Conservation (phyloP, 1,140 invertebrate species). For the Liolophura sinensis region DNA sequence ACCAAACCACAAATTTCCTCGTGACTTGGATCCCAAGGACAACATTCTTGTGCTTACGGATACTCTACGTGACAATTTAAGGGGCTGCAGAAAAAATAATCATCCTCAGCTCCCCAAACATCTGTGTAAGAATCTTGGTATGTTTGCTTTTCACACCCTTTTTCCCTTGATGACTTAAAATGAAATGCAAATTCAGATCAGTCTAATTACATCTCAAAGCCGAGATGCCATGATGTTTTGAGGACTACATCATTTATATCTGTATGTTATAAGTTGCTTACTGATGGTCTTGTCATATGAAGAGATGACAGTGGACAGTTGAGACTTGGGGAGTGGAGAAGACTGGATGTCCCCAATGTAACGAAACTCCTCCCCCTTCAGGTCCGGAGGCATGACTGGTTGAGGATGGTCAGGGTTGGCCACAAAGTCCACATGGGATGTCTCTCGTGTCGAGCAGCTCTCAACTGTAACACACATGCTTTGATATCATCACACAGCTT, state of each 20-base stretch:
- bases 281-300: constrained; percentile 58
- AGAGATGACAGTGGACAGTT: constrained; percentile 45
- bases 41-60: no score
- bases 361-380: constrained; percentile 38
- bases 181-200: not conserved
- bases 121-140: no score
- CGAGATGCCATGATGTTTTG: not conserved
- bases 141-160: no score
- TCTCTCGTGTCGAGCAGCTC: constrained; percentile 26
- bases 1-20: no score
- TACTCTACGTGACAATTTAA: no score
- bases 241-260: not conserved
- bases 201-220: not conserved
- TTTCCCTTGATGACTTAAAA: no score
- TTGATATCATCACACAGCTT: no score
- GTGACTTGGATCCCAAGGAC: no score
- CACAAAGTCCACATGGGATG: constrained; percentile 46
- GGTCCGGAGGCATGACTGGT: constrained; percentile 45
- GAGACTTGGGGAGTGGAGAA: constrained; percentile 44
- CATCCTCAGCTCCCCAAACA: no score
- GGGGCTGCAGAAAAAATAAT: no score
- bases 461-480: constrained; percentile 7
- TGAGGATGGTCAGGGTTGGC: constrained; percentile 48
- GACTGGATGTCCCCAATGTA: constrained; percentile 45
- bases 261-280: constrained; percentile 15